These are phyloP conservation scores for Fistularia commersonii DNA, from an alignment of 2,797 vertebrate genomes.

Conservation along the genomic window DNA sequence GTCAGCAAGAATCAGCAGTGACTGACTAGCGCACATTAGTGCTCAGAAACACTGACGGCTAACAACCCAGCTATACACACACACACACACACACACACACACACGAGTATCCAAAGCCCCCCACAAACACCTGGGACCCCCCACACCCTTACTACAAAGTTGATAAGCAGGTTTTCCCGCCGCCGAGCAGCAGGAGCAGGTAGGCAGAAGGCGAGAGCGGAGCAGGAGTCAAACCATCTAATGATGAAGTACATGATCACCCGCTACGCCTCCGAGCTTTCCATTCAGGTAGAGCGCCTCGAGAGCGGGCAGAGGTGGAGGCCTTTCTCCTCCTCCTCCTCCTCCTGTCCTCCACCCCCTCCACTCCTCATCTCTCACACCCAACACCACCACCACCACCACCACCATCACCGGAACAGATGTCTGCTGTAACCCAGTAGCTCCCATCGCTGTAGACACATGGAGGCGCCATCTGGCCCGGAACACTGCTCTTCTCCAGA, in stretches of 20 bases:
- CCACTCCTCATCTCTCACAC: conserved; percentile 58
- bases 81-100: conserved; percentile 9
- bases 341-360: conserved; percentile 25
- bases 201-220: conserved; percentile 38
- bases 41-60: conserved; percentile 13
- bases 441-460: conserved; percentile 81
- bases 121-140: conserved; percentile 13
- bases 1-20: conserved; percentile 22
- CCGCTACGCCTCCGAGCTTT: conserved; percentile 63
- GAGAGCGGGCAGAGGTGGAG: conserved; percentile 50
- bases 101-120: conserved; percentile 7
- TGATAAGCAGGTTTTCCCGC: conserved; percentile 26
- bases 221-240: conserved; percentile 49
- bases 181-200: conserved; percentile 39
- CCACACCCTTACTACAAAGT: conserved; percentile 7
- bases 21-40: conserved; percentile 22
- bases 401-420: conserved; percentile 68
- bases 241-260: conserved; percentile 76
- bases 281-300: conserved; percentile 75
- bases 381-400: conserved; percentile 66
- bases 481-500: conserved; percentile 74
- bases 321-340: conserved; percentile 15
- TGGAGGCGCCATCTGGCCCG: conserved; percentile 80
- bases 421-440: conserved; percentile 84
- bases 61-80: background rate